Evolutionary conservation across 1,140 invertebrate genomes (phyloP).

Genomic region (Drosophila sp.): DNA sequence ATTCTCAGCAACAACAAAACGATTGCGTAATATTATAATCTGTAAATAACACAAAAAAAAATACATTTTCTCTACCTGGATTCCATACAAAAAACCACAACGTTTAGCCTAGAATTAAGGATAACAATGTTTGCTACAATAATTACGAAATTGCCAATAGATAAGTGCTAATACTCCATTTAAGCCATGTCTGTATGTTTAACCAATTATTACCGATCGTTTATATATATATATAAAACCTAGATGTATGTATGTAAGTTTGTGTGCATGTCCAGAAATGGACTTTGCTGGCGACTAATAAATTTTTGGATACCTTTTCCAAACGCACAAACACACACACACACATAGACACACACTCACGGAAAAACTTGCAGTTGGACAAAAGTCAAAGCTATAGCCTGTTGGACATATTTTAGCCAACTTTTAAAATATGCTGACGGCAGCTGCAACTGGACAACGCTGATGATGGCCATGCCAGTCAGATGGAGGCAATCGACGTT

Average conservation of each 20-base stretch:
- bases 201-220: not conserved
- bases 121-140: not conserved
- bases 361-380: slow-evolving; percentile 27
- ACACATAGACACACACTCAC: not conserved
- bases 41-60: too few species aligned
- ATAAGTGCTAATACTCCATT: slow-evolving; percentile 2
- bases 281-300: slow-evolving; percentile 41
- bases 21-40: too few species aligned
- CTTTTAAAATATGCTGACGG: slow-evolving; percentile 55
- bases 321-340: not conserved
- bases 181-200: not conserved
- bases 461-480: slow-evolving; percentile 63
- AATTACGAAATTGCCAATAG: slow-evolving; percentile 1
- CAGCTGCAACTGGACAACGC: slow-evolving; percentile 52
- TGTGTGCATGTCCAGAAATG: slow-evolving; percentile 11
- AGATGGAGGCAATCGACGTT: slow-evolving; percentile 35
- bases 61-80: not conserved
- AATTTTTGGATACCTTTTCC: slow-evolving; percentile 54
- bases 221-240: not conserved
- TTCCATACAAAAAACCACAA: not conserved
- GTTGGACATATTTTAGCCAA: slow-evolving; percentile 70
- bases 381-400: slow-evolving; percentile 31
- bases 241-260: not conserved
- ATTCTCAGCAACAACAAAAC: too few species aligned
- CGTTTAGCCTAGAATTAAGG: not conserved